Base-by-base conservation (phyloP, 2,113 vertebrate species). In the Tragelaphus imberbis region DNA sequence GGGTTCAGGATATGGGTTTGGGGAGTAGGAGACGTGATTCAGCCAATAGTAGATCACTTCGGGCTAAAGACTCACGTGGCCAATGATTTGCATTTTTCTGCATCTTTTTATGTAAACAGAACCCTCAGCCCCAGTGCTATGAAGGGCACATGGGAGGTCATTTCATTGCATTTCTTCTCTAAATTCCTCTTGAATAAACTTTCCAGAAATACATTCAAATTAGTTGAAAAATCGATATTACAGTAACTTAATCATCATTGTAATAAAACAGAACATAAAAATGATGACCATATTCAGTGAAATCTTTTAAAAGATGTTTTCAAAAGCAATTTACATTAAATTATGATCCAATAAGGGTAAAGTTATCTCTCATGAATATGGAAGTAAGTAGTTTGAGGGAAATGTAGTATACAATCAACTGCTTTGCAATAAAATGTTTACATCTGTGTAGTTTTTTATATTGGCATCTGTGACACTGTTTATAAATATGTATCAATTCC, bases 101-200 rank as follows among this genome's bases (percentile, higher is more conserved):
- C 7, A 15, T 7, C 25, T 40, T 81, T 63, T 49, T 21, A 3
- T n/a, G 19, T 55, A 49, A 6, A 19, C n/a, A 65, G 44, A 1
- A 27, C 49, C 23, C 14, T 47, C 36, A 51, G 44, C 33, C 9
- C 15, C 11, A 3, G 6, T 12, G 8, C 55, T 53, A 10, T 8
- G 5, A 15, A 58, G 15, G 6, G 2, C 1, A 1, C 6, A 1
- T 1, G n/a, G 16, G 36, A 15, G 2, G 9, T 1, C 5, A 2
- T 58, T 19, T 91, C 19, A 59, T 2, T 49, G 30, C 21, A 33
- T 11, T 49, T 61, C 55, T 68, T 88, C 40, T 59, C 30, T 23
- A 93, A 88, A 81, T 19, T 11, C 7, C 25, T 61, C 36, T 30
- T 49, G 17, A 90, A 9, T 65, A 65, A 77, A 47, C 33, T 17